Evolutionary conservation across 2,797 vertebrate species (phyloP), one percentile per base, ranked within the genome.

Genomic region (Chanos chanos): DNA sequence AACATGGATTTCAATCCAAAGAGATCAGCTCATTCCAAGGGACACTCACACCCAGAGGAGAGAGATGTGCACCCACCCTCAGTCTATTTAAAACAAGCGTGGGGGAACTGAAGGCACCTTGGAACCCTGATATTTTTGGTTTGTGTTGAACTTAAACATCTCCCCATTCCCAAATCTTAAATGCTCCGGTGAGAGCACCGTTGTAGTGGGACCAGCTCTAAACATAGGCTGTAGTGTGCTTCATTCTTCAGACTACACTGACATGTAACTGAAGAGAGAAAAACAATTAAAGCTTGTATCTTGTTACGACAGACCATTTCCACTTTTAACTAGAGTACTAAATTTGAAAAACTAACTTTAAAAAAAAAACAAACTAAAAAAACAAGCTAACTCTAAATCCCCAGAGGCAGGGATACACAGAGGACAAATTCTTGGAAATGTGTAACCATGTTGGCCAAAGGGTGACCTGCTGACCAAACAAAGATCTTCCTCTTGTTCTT

Each of bases 61-160:
- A 27, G 24, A 39, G 18, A 19, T 7, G 5, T 12, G 7, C 41
- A 25, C 16, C 19, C 37, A 52, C 5, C 33, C 28, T 10, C 25
- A 37, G 43, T 51, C 57, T 39, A 4, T 37, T 52, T 57, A 10
- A 27, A 34, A 13, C 41, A 40, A 39, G 16, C 44, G 49, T 54
- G 62, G 27, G 40, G 61, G 58, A 69, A 69, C 71, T 71, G 84
- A 88, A 88, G 88, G 88, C 87, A 90, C 80, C 85, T 66, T 72
- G 63, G 76, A 81, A 85, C 78, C 77, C 85, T 84, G 82, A 85
- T 75, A 58, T 66, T 68, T 31, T 56, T 55, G 64, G 44, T 68
- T 33, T 63, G 48, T 49, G 33, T 59, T 66, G 44, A 67, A 40
- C 51, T 48, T 4, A 49, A 34, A 21, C 27, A 16, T 13, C 28